Conservation (phyloP, 2,113 vertebrate species). For the human region GRCh38 chr2:175490501-175491000, state of each 20-base stretch:
- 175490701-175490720: conserved; percentile 97
- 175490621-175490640: conserved; percentile 99
- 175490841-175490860: conserved; percentile 80
- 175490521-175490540: conserved; percentile 99
- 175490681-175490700: conserved; percentile 99
- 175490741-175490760: conserved; percentile 96
- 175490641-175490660: conserved; percentile 99
- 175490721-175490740: conserved; percentile 98
- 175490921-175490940: conserved; percentile 71
- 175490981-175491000: conserved; percentile 60
- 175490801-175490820: conserved; percentile 85
- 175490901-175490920: conserved; percentile 24
- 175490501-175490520: conserved; percentile 99
- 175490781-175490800: conserved; percentile 90
- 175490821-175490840: conserved; percentile 82
- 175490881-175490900: conserved; percentile 74
- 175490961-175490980: conserved; percentile 43
- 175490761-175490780: conserved; percentile 91
- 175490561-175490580: conserved; percentile 99
- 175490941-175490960: background rate
- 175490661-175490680: conserved; percentile 99
- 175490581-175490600: conserved; percentile 99
- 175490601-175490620: conserved; percentile 99
- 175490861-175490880: conserved; percentile 81
- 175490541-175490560: conserved; percentile 99